A percentile compares a stretch with the other conserved stretches of the same genome.
phyloP scores from a whole-genome alignment of 2,113 vertebrate species.

The Pogona vitticeps region DNA sequence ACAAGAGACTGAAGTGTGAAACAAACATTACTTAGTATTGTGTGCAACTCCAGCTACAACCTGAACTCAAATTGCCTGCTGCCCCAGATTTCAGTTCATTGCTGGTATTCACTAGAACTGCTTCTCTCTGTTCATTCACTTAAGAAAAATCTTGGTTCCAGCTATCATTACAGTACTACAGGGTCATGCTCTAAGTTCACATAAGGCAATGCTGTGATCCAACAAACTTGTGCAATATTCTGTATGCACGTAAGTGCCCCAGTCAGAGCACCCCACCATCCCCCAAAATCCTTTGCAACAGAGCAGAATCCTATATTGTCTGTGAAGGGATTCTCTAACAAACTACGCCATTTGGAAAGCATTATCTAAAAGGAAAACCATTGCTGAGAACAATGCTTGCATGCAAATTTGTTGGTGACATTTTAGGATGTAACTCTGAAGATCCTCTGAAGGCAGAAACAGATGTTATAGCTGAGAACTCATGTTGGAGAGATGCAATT shows the following conservation, averaged over 20 bases:
- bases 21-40: background rate
- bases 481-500: background rate
- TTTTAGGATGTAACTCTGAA: background rate
- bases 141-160: background rate
- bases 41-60: background rate
- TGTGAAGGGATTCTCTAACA: background rate
- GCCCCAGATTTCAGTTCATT: background rate
- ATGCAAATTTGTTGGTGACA: background rate
- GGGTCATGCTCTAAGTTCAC: background rate
- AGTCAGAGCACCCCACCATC: background rate
- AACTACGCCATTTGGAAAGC: background rate
- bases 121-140: background rate
- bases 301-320: background rate
- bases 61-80: background rate
- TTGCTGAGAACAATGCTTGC: background rate
- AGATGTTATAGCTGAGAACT: background rate
- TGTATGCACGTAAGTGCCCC: background rate
- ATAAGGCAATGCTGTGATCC: background rate
- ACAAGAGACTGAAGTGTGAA: slow-evolving; percentile 10
- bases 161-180: background rate
- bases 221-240: background rate
- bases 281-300: background rate
- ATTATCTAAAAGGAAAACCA: background rate
- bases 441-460: too few relatives aligned
- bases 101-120: background rate